Percentiles rank a stretch among this genome's conserved stretches.
Evolutionary conservation across 2,888 invertebrate species (phyloP).

Genomic region (Netelia melanura): DNA sequence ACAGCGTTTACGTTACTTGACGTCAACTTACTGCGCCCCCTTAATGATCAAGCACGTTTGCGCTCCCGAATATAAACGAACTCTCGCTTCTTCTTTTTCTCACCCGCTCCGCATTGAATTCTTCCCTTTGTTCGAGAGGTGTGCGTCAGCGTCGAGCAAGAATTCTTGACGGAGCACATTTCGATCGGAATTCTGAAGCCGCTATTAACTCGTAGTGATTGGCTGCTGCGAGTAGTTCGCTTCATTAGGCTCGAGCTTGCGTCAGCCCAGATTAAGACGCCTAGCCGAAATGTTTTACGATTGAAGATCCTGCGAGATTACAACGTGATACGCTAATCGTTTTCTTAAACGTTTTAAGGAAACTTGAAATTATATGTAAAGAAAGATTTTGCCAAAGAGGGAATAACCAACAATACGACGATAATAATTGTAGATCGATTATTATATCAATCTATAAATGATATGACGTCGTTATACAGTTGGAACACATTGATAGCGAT

Average conservation of each 20-base stretch:
- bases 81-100: background rate
- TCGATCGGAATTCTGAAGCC: background rate
- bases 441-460: too few relatives aligned
- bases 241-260: background rate
- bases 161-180: background rate
- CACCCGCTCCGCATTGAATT: background rate
- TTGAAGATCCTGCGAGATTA: background rate
- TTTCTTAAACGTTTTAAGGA: too few relatives aligned
- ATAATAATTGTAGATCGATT: too few relatives aligned
- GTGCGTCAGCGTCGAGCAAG: background rate
- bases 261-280: background rate
- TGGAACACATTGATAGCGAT: too few relatives aligned
- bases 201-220: background rate
- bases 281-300: background rate
- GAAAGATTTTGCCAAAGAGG: too few relatives aligned
- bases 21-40: constrained; percentile 34
- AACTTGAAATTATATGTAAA: too few relatives aligned
- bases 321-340: too few relatives aligned
- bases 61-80: constrained; percentile 1
- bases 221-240: background rate
- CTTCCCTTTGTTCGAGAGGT: background rate
- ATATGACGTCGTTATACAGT: too few relatives aligned
- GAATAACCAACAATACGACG: too few relatives aligned
- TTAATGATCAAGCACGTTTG: constrained; percentile 33
- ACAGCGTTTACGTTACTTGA: constrained; percentile 38